phyloP scores from a whole-genome alignment of 2,888 invertebrate genomes.

The Meiosimyza decipiens region DNA sequence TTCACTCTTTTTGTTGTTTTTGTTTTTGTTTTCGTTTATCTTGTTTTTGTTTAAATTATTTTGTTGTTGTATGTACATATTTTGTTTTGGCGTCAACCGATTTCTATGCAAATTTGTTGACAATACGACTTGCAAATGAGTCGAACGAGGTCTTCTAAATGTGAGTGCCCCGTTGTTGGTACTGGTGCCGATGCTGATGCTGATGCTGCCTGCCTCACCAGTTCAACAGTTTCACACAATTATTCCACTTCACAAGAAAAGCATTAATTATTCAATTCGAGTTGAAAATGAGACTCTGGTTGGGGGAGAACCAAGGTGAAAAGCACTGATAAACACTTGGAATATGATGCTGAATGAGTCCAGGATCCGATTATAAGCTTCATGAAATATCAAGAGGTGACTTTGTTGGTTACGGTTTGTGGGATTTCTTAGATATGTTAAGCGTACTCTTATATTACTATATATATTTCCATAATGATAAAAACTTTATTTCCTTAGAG shows the following conservation, averaged over 20 bases:
- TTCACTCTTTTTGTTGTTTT: conserved; percentile 49
- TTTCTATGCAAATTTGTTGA: conserved; percentile 41
- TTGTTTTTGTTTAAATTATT: neutral
- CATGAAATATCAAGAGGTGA: too few species aligned
- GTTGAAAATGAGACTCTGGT: too few species aligned
- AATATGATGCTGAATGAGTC: too few species aligned
- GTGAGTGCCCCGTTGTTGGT: neutral
- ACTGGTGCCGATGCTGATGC: neutral
- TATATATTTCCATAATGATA: too few species aligned
- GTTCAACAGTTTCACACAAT: conserved; percentile 4
- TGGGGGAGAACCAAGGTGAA: too few species aligned
- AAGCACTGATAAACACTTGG: too few species aligned
- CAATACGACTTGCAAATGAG: conserved; percentile 41
- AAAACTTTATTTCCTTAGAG: too few species aligned
- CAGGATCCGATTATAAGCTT: too few species aligned
- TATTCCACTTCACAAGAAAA: conserved; percentile 4
- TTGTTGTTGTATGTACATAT: neutral
- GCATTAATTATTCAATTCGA: too few species aligned
- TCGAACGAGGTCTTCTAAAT: neutral
- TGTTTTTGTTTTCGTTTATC: neutral
- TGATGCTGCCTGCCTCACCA: neutral
- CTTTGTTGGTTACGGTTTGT: too few species aligned
- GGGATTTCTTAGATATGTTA: too few species aligned
- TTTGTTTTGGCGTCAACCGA: conserved; percentile 30
- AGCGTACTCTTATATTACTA: too few species aligned